phyloP scores from a whole-genome alignment of 2,888 invertebrate genomes.

The Steinernema hermaphroditum region DNA sequence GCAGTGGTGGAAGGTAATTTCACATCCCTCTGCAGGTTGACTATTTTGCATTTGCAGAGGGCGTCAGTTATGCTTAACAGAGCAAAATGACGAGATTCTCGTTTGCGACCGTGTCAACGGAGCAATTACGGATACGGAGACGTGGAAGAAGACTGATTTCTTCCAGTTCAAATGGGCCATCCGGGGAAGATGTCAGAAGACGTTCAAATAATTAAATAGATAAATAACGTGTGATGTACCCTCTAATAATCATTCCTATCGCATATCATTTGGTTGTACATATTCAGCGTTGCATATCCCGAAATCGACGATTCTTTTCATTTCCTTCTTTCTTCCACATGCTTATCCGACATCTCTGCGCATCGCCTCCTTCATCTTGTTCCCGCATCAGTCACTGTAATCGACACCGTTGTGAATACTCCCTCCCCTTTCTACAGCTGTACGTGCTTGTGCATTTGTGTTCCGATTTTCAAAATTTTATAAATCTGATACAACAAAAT shows the following conservation, averaged over 20 bases:
- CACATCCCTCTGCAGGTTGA: neutral
- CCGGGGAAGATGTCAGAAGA: constrained; percentile 55
- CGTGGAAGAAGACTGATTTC: constrained; percentile 60
- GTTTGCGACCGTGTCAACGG: constrained; percentile 54
- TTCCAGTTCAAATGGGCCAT: constrained; percentile 61
- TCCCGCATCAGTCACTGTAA: neutral
- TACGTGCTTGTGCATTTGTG: neutral
- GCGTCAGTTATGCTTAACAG: constrained; percentile 35
- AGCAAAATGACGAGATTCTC: constrained; percentile 35
- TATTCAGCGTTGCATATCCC: neutral
- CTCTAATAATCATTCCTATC: neutral
- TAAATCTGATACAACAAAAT: neutral
- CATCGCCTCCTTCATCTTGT: neutral
- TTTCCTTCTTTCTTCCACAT: neutral
- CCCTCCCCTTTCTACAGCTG: neutral
- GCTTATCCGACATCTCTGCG: neutral
- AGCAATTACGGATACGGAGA: constrained; percentile 46
- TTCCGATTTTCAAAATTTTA: neutral
- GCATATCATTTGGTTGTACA: neutral
- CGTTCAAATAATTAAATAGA: constrained; percentile 35
- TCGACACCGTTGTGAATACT: neutral
- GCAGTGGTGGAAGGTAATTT: constrained; percentile 45
- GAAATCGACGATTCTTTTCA: neutral
- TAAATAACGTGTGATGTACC: neutral
- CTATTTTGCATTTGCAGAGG: neutral